Conservation (phyloP, 2,888 invertebrate species). For the Panorpa germanica region DNA sequence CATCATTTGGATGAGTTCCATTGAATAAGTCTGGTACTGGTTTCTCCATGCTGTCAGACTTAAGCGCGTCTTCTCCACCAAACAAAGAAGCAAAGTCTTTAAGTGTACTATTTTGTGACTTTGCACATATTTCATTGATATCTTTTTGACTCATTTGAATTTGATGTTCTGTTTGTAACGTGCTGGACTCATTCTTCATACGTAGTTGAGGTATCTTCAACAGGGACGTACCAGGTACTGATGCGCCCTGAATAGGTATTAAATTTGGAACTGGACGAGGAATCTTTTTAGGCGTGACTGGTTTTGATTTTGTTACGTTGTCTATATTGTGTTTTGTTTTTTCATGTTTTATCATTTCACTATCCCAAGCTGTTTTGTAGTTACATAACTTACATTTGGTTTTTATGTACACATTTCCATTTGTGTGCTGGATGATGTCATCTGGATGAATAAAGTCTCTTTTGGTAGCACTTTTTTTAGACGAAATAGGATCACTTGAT, state of each 20-base stretch:
- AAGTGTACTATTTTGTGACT: slow-evolving; percentile 26
- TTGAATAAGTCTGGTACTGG: neutral
- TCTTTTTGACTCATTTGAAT: slow-evolving; percentile 26
- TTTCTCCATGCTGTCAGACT: slow-evolving; percentile 1
- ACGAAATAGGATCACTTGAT: too few species aligned
- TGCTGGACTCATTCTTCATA: slow-evolving; percentile 14
- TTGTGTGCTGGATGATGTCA: slow-evolving; percentile 9
- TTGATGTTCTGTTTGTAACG: too few species aligned
- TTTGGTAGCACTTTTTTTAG: too few species aligned
- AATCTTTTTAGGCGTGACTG: slow-evolving; percentile 19
- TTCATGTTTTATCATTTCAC: slow-evolving; percentile 34
- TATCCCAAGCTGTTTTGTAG: slow-evolving; percentile 34
- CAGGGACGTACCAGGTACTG: slow-evolving; percentile 21
- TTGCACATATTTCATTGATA: slow-evolving; percentile 26
- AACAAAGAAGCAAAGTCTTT: slow-evolving; percentile 32
- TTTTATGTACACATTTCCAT: slow-evolving; percentile 11
- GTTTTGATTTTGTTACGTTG: slow-evolving; percentile 13
- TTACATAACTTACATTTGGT: slow-evolving; percentile 15
- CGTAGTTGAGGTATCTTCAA: slow-evolving; percentile 20
- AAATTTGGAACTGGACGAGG: slow-evolving; percentile 55
- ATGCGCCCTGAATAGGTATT: slow-evolving; percentile 42
- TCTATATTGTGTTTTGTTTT: slow-evolving; percentile 20
- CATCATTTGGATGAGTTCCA: slow-evolving; percentile 10
- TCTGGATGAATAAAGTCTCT: too few species aligned
- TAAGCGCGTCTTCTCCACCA: slow-evolving; percentile 7